A percentile compares a stretch with the other conserved stretches of the same genome.
Evolutionary conservation across 1,140 invertebrate genomes (phyloP).

Genomic region (Megathymus violae): DNA sequence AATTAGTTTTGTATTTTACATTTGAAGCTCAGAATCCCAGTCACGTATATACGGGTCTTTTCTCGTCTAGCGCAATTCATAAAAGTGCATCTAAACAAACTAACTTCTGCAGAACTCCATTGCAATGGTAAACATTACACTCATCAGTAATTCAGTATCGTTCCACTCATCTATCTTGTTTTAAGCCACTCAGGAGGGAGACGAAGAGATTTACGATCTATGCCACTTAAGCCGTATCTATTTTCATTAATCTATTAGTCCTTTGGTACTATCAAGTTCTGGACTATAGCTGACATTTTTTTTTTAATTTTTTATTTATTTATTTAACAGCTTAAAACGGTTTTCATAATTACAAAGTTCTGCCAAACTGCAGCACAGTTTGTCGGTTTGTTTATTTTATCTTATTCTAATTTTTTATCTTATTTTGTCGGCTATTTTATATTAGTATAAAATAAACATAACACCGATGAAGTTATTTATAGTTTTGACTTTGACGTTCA

Average conservation of each 20-base stretch:
- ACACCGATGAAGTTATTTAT: too few species aligned
- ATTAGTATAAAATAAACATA: too few species aligned
- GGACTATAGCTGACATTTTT: too few species aligned
- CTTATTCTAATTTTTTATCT: too few species aligned
- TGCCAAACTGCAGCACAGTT: too few species aligned
- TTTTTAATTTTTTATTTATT: too few species aligned
- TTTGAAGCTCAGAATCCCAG: not conserved
- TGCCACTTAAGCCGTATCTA: constrained; percentile 11
- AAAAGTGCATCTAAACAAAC: constrained; percentile 3
- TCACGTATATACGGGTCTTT: constrained; percentile 12
- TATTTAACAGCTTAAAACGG: too few species aligned
- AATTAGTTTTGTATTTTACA: too few species aligned
- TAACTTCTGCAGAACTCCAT: not conserved
- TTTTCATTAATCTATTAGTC: constrained; percentile 12
- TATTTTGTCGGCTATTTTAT: too few species aligned
- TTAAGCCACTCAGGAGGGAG: constrained; percentile 25
- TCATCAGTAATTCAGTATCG: constrained; percentile 18
- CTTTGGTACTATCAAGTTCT: constrained; percentile 1
- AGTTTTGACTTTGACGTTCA: too few species aligned
- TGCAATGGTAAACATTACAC: not conserved
- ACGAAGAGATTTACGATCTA: constrained; percentile 16
- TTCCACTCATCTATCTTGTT: constrained; percentile 11
- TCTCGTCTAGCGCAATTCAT: not conserved
- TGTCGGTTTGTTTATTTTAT: too few species aligned
- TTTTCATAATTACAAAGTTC: too few species aligned